Evolutionary conservation across 2,797 vertebrate genomes (phyloP).

Genomic region (Gymnothorax javanicus): DNA sequence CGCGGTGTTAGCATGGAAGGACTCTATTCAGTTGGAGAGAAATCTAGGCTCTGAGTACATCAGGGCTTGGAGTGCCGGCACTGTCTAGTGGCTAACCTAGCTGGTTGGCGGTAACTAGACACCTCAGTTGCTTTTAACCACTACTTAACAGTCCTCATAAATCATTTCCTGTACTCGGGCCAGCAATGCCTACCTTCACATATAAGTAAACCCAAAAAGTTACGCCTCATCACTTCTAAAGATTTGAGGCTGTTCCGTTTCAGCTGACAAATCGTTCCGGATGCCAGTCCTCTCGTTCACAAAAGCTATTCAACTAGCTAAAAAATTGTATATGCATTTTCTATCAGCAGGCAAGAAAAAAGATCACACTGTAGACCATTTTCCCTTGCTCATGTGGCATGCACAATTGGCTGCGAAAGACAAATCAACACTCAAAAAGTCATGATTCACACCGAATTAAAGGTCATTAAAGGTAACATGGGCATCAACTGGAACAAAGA

Average conservation of each 20-base stretch:
- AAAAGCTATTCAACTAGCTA: neutral
- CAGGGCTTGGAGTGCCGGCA: neutral
- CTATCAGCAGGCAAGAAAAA: neutral
- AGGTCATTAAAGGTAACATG: neutral
- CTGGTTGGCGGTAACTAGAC: neutral
- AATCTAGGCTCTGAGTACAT: neutral
- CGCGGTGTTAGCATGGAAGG: slow-evolving; percentile 33
- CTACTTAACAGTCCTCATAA: neutral
- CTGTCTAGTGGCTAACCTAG: neutral
- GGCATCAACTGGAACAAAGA: neutral
- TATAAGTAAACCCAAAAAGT: neutral
- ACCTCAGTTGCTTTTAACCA: neutral
- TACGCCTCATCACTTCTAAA: neutral
- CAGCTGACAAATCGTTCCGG: neutral
- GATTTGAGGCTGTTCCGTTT: neutral
- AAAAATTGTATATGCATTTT: neutral
- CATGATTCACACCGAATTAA: neutral
- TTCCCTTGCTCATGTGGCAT: neutral
- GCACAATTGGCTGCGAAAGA: neutral
- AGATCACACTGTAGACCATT: neutral
- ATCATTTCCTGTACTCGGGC: neutral
- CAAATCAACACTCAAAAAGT: neutral
- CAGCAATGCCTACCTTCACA: neutral
- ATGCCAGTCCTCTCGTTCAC: neutral
- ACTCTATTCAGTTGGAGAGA: neutral